Percentiles rank a stretch among this genome's conserved stretches.
Conservation (phyloP, 2,113 vertebrate genomes). For the Platichthys flesus region DNA sequence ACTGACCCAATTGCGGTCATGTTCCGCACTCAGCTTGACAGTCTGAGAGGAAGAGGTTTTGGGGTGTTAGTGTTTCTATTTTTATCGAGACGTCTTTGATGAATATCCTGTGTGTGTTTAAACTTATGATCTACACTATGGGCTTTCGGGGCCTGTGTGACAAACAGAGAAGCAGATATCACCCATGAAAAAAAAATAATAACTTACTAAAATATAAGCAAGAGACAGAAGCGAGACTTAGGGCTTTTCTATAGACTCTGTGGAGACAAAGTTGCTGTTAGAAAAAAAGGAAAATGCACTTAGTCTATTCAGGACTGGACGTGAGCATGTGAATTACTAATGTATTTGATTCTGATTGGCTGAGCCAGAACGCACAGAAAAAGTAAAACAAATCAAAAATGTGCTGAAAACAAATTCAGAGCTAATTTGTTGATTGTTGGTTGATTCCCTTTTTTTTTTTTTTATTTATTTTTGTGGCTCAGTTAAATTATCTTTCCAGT, state of each 20-base stretch:
- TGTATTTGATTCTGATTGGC: no score
- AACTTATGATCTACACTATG: slow-evolving; percentile 26
- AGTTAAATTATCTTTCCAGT: neutral
- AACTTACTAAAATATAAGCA: neutral
- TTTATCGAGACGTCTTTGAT: slow-evolving; percentile 66
- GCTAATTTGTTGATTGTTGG: neutral
- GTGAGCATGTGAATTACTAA: no score
- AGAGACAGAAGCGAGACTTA: neutral
- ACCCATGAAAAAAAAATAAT: neutral
- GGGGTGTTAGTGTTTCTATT: slow-evolving; percentile 63
- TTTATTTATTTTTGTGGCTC: no score
- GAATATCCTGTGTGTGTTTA: slow-evolving; percentile 51
- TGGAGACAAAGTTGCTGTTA: no score
- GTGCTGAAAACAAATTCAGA: neutral
- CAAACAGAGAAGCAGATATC: slow-evolving; percentile 25
- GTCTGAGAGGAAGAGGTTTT: slow-evolving; percentile 57
- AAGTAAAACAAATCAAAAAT: neutral
- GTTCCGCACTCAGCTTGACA: slow-evolving; percentile 65
- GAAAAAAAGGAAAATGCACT: no score
- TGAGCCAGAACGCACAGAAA: no score
- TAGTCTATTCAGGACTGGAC: no score
- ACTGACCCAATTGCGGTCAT: slow-evolving; percentile 66
- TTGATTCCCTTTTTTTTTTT: neutral
- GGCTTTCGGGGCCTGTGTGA: slow-evolving; percentile 40
- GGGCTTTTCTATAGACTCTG: neutral